These are phyloP conservation scores for Anniella stebbinsi DNA, from an alignment of 2,797 vertebrate species.

Conservation along the genomic window DNA sequence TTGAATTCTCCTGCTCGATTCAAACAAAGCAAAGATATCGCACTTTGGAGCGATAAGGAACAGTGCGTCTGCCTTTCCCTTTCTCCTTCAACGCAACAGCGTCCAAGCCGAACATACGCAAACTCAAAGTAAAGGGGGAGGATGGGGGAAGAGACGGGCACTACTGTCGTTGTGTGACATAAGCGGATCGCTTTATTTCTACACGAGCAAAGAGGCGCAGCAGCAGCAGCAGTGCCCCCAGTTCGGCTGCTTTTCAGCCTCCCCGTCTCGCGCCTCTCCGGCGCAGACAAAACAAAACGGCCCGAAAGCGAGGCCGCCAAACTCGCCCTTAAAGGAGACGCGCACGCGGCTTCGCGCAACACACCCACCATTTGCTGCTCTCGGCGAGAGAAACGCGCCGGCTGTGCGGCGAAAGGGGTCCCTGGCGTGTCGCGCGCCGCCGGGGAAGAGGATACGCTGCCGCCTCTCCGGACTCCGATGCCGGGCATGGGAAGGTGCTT, in stretches of 20 bases:
- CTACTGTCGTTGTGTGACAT: too few relatives aligned
- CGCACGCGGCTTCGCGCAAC: not conserved
- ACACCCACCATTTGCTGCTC: not conserved
- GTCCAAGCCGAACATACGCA: not conserved
- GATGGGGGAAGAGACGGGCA: too few relatives aligned
- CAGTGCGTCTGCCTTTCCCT: not conserved
- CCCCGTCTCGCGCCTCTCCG: too few relatives aligned
- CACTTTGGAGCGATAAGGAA: not conserved
- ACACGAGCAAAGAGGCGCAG: not conserved
- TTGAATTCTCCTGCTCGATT: not conserved
- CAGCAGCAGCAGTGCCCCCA: not conserved
- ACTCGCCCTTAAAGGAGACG: not conserved
- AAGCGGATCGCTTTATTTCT: not conserved
- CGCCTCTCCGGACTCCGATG: not conserved
- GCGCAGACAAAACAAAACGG: not conserved
- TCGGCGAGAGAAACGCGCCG: not conserved
- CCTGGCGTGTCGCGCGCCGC: not conserved
- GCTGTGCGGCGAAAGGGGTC: not conserved
- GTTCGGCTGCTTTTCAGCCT: rapidly evolving
- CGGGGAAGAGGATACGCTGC: not conserved
- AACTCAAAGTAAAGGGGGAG: not conserved
- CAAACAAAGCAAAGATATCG: not conserved
- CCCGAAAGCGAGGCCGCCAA: not conserved
- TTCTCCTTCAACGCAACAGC: not conserved
- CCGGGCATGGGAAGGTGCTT: conserved; percentile 17